Evolutionary conservation across 2,113 vertebrate genomes (phyloP).

Genomic region (Nannobrachium achirus): DNA sequence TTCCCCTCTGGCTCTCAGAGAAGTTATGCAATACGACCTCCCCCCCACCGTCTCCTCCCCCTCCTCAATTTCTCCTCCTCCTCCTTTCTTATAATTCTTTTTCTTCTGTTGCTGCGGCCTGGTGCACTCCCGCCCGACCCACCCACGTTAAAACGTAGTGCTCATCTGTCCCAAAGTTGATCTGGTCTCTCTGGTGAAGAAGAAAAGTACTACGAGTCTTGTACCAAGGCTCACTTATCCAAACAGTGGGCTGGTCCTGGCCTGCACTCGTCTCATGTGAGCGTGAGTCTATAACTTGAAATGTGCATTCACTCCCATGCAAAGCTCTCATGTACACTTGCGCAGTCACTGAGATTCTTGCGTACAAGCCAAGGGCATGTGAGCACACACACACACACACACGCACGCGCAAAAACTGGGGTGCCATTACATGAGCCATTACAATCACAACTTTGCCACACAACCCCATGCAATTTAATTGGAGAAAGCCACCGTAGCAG

Average conservation of each 20-base stretch:
- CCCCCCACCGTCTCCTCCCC: conserved; percentile 18
- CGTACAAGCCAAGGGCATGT: no score
- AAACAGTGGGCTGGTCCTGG: not conserved
- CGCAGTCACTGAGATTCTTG: no score
- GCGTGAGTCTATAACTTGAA: no score
- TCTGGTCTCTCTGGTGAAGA: conserved; percentile 6
- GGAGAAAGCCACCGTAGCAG: no score
- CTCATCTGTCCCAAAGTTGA: not conserved
- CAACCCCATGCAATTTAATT: no score
- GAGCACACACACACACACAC: no score
- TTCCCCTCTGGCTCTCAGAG: conserved; percentile 42
- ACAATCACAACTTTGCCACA: no score
- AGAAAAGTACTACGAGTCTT: conserved; percentile 21
- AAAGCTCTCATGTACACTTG: no score
- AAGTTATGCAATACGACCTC: conserved; percentile 76
- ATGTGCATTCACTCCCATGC: no score
- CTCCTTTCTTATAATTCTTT: not conserved
- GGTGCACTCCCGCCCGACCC: conserved; percentile 7
- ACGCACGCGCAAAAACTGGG: no score
- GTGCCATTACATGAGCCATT: no score
- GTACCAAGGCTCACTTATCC: not conserved
- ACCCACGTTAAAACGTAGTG: not conserved
- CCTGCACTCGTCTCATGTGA: not conserved
- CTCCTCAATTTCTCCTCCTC: conserved; percentile 19
- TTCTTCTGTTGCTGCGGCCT: conserved; percentile 12